phyloP scores from a whole-genome alignment of 2,888 invertebrate species.

The Nymphalis c-album region DNA sequence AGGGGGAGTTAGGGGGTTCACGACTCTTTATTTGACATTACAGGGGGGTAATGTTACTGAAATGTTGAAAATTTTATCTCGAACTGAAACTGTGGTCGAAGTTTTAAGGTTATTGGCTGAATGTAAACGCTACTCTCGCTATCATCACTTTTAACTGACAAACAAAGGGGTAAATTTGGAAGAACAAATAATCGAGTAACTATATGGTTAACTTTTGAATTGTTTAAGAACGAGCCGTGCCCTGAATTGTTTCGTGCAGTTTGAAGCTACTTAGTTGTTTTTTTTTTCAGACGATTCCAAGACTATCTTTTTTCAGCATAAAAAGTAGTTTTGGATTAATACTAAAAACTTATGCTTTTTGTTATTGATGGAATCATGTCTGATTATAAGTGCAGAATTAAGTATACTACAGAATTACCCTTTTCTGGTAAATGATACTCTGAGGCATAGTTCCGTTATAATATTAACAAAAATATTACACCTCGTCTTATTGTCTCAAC shows the following conservation, averaged over 20 bases:
- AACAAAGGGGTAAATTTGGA: constrained; percentile 5
- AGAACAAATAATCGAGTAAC: constrained; percentile 4
- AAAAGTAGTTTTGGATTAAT: no score
- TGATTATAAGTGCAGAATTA: no score
- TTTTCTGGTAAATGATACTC: no score
- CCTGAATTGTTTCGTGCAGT: background rate
- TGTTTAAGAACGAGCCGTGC: constrained; percentile 13
- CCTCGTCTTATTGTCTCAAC: no score
- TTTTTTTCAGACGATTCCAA: no score
- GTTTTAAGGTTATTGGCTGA: constrained; percentile 25
- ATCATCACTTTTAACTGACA: constrained; percentile 22
- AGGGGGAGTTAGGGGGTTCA: constrained; percentile 34
- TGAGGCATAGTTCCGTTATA: no score
- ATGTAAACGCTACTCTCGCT: constrained; percentile 19
- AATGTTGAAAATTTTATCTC: constrained; percentile 22
- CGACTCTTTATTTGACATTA: constrained; percentile 36
- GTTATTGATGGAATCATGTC: no score
- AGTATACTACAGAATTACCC: no score
- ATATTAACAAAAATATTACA: no score
- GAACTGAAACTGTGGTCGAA: constrained; percentile 14
- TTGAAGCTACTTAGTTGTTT: background rate
- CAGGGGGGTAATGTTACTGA: constrained; percentile 24
- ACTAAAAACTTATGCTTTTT: no score
- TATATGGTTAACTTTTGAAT: constrained; percentile 12
- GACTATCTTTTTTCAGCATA: no score